Base-by-base conservation (phyloP, 2,113 vertebrate genomes). In the Odocoileus virginianus region DNA sequence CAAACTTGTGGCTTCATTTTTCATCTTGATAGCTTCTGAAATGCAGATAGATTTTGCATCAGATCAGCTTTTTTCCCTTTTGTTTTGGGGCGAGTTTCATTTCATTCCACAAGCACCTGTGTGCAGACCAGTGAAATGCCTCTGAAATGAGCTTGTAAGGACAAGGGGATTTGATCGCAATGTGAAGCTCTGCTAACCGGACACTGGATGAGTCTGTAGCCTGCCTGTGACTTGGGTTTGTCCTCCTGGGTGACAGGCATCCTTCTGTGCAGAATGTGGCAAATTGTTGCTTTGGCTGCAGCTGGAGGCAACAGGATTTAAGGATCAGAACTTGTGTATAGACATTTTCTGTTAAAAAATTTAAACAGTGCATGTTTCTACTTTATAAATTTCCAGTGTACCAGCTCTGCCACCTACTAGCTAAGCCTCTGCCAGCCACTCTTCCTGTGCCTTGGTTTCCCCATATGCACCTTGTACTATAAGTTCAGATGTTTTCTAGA, bases 11-110 rank as follows among this genome's bases (percentile, higher is more conserved):
- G 96, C 87, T 98, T 97, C 98, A 99, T 99, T 99, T 99, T 98
- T 99, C 99, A 99, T 98, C 98, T 97, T 98, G 99, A 98, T 98
- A 99, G 98, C 78, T 98, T 91, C 95, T 97, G 97, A 98, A 98
- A 99, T 97, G 81, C 93, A 98, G 98, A 98, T 85, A 83, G 98
- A 98, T 98, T 98, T 97, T 98, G 74, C 91, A 97, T 85, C 57
- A n/a, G 96, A 97, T 64, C 12, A 78, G 91, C 84, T 89, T 94
- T 97, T 54, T 83, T 4, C 71, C 60, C 71, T 61, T 91, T 95
- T 82, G 81, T 61, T 78, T 97, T 95, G 88, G 84, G 76, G 82
- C 82, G 95, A 95, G 89, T 97, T 98, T 98, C 97, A 96, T 97
- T 98, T 93, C 54, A 0, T 89, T 89, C 57, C 79, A 25, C 64